These are phyloP conservation scores for Mus minutoides DNA, from an alignment of 2,797 vertebrate species.

Conservation along the genomic window DNA sequence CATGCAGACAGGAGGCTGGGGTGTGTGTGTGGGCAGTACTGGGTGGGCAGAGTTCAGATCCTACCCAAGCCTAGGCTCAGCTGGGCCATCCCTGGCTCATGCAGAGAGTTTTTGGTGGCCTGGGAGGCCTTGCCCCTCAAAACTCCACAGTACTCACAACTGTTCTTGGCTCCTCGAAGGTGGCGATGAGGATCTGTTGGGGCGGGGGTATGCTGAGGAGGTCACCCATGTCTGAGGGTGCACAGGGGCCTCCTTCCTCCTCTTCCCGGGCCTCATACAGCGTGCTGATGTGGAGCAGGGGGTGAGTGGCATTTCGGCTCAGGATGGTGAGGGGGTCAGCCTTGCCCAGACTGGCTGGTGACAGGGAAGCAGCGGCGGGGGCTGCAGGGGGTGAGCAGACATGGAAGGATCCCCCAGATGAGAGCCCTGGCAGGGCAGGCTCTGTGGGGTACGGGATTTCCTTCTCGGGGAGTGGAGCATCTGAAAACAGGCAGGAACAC, in stretches of 20 bases:
- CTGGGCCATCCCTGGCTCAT: neutral
- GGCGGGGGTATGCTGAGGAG: slow-evolving; percentile 88
- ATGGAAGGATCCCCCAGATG: slow-evolving; percentile 85
- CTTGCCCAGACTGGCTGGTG: slow-evolving; percentile 81
- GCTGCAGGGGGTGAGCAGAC: slow-evolving; percentile 82
- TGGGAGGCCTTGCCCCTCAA: slow-evolving; percentile 69
- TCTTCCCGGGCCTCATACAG: slow-evolving; percentile 89
- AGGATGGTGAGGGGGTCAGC: slow-evolving; percentile 85
- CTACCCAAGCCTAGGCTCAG: neutral
- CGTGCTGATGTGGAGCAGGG: slow-evolving; percentile 89
- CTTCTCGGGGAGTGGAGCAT: slow-evolving; percentile 85
- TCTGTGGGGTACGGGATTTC: slow-evolving; percentile 86
- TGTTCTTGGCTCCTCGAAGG: slow-evolving; percentile 88
- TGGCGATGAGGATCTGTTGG: slow-evolving; percentile 88
- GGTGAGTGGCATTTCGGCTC: slow-evolving; percentile 88
- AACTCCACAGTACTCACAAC: slow-evolving; percentile 89
- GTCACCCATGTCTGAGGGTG: slow-evolving; percentile 83
- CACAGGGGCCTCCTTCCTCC: slow-evolving; percentile 78
- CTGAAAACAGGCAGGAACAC: slow-evolving; percentile 77
- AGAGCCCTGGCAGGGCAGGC: slow-evolving; percentile 83
- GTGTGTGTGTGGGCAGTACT: neutral
- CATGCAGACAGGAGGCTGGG: slow-evolving; percentile 43
- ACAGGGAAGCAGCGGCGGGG: slow-evolving; percentile 49
- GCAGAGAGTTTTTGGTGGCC: neutral
- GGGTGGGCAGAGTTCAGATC: neutral